phyloP scores from a whole-genome alignment of 2,797 vertebrate species.

The Coracias cyanogaster region DNA sequence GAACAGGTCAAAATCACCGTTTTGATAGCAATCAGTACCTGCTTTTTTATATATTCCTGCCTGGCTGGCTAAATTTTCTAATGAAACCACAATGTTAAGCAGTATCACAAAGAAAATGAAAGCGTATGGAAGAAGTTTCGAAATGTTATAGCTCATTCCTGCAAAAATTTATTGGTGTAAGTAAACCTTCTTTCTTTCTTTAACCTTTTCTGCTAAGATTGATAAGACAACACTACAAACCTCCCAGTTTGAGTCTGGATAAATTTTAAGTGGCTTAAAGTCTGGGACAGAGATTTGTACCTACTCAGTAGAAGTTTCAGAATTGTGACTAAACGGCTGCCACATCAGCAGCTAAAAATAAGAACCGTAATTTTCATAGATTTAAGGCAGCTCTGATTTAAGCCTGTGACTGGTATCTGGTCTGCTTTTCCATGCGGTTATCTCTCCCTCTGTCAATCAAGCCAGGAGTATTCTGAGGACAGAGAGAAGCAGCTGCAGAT shows the following conservation, averaged over 20 bases:
- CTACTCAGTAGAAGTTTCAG: background rate
- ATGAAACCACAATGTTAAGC: background rate
- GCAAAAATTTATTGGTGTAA: background rate
- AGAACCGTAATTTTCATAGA: background rate
- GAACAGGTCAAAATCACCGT: background rate
- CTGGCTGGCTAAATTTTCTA: background rate
- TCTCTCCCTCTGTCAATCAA: constrained; percentile 34
- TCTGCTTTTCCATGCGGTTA: constrained; percentile 14
- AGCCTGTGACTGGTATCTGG: constrained; percentile 26
- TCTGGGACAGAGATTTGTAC: background rate
- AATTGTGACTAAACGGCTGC: background rate
- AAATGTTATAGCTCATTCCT: background rate
- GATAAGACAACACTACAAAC: background rate
- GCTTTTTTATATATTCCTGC: background rate
- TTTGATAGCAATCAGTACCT: background rate
- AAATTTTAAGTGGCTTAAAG: background rate
- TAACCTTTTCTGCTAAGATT: background rate
- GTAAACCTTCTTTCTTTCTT: background rate
- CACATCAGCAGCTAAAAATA: constrained; percentile 19
- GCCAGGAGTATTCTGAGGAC: constrained; percentile 62
- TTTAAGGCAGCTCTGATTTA: constrained; percentile 42
- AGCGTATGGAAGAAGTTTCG: background rate
- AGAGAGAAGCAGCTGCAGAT: constrained; percentile 67
- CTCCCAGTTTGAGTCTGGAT: background rate
- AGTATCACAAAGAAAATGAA: background rate